Evolutionary conservation across 1,140 invertebrate genomes (phyloP).

Genomic region (Tribolium castaneum): DNA sequence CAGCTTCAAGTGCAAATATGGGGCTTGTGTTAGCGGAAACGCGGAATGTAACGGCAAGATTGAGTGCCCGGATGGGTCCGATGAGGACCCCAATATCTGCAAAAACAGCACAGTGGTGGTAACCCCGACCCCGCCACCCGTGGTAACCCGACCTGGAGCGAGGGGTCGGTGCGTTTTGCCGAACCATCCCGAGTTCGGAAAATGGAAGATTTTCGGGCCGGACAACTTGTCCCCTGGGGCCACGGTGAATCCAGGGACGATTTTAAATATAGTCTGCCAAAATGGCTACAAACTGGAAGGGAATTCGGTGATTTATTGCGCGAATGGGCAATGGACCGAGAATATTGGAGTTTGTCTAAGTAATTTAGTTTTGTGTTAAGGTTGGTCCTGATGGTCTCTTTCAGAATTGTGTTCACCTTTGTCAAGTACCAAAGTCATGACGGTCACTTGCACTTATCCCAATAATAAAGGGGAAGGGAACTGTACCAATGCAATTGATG

Average conservation of each 20-base stretch:
- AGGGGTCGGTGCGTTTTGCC: conserved; percentile 45
- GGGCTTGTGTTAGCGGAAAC: conserved; percentile 56
- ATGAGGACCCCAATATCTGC: conserved; percentile 66
- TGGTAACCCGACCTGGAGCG: neutral
- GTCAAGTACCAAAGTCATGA: neutral
- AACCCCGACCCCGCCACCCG: conserved; percentile 6
- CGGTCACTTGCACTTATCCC: neutral
- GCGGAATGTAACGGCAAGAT: conserved; percentile 68
- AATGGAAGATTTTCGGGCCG: conserved; percentile 33
- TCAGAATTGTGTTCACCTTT: neutral
- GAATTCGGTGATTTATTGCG: neutral
- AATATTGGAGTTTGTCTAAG: conserved; percentile 39
- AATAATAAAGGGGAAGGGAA: neutral
- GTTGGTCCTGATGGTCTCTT: neutral
- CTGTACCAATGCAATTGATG: neutral
- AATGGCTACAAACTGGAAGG: conserved; percentile 16
- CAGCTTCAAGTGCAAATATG: conserved; percentile 57
- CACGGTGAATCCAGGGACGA: neutral
- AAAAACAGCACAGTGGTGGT: neutral
- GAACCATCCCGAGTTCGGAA: conserved; percentile 45
- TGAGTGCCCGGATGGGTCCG: conserved; percentile 77
- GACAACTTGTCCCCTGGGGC: neutral
- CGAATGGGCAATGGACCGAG: conserved; percentile 39
- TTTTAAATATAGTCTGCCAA: conserved; percentile 24
- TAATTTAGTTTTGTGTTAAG: neutral